A percentile compares a stretch with the other conserved stretches of the same genome.
Evolutionary conservation across 2,797 vertebrate species (phyloP).

Genomic region (Pipistrellus kuhlii): DNA sequence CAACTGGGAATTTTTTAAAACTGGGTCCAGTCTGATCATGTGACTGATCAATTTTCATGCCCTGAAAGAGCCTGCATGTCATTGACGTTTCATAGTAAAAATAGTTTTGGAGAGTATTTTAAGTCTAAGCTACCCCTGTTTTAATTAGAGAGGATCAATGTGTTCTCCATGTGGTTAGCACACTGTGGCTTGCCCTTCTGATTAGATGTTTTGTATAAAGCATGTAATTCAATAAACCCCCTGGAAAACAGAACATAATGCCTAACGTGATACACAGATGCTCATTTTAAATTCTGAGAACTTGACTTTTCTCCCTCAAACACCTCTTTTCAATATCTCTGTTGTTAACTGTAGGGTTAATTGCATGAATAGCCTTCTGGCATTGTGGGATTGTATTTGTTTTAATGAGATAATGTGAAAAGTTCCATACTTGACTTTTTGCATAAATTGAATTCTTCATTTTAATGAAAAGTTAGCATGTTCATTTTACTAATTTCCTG

Average conservation of each 20-base stretch:
- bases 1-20: background rate
- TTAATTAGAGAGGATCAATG: background rate
- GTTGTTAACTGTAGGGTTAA: background rate
- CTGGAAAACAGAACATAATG: slow-evolving; percentile 8
- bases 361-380: background rate
- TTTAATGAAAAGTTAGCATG: background rate
- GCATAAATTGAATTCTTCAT: background rate
- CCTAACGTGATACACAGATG: background rate
- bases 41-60: background rate
- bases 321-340: background rate
- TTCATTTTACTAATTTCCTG: background rate
- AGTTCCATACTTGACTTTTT: background rate
- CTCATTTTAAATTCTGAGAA: background rate
- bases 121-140: background rate
- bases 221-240: background rate
- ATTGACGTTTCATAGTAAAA: background rate
- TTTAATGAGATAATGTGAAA: background rate
- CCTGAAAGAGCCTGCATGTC: background rate
- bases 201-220: slow-evolving; percentile 5
- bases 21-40: background rate
- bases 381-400: background rate
- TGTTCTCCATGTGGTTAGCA: background rate
- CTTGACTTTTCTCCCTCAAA: background rate
- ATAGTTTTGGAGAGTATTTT: background rate
- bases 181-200: background rate